Evolutionary conservation across 92 coral and sea anemone genomes (phyloP), one percentile per base, ranked within the genome.

Genomic region (Epizoanthus illoricatus): DNA sequence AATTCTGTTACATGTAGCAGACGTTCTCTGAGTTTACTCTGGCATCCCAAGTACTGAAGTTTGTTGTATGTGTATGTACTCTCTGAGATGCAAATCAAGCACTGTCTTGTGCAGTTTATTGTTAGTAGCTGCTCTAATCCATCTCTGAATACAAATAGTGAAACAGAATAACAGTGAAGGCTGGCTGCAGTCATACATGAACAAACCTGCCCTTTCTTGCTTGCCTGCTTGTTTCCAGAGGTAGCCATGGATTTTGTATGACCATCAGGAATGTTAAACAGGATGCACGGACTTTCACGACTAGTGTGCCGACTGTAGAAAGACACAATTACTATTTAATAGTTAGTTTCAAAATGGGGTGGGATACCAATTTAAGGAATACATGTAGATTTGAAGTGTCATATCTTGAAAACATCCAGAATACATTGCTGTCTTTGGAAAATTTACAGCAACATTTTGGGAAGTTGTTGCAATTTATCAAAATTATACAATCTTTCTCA

Each of bases 241-340:
- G 94, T 84, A 10, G 98, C 88, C 73, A 86, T 92, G 19, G 97
- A 68, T 75, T 95, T 95, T 17, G 97, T 93, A 81, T 93, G 99
- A 10, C 99, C 99, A 74, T 96, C 99, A 28, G 99, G 99, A 36
- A 96, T 90, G 41, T 94, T 81, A 76, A 95, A 93, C 23, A 95
- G 86, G 36, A 95, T 85, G 43, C 97, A 90, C 0, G 98, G 98
- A 52, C 94, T 87, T 16, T 90, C 91, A 68, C 94, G 94, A 61
- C 98, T 94, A 11, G 98, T 93, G 76, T 95, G 89, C 54, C 98
- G 98, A 80, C 98, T 95, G 52, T 9, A 80, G 62, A 23, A 11
- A 49, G 55, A 73, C 12, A 28, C 19, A 64, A 36, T 73, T 42
- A n/a, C 60, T 15, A 12, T 54, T 49, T 28, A 28, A 28, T 28